phyloP scores from a whole-genome alignment of 2,797 vertebrate species.

The Myotis vivesi region DNA sequence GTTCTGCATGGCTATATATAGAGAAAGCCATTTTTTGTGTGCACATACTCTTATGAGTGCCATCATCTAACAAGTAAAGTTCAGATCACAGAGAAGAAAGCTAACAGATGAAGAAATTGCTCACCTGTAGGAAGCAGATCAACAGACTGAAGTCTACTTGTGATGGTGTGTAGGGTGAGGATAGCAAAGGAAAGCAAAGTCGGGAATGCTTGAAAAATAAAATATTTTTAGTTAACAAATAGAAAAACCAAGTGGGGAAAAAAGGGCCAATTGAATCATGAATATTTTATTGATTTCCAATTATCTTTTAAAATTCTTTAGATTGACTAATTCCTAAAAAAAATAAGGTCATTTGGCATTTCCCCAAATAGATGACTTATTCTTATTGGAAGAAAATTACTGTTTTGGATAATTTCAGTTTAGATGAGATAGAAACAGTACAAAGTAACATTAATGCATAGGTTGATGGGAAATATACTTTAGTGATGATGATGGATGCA shows the following conservation, averaged over 20 bases:
- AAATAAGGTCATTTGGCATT: background rate
- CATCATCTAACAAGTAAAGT: conserved; percentile 77
- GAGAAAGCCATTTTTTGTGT: background rate
- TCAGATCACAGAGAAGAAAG: conserved; percentile 75
- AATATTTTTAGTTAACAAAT: conserved; percentile 83
- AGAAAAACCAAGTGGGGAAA: conserved; percentile 73
- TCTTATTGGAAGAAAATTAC: conserved; percentile 18
- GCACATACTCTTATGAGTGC: conserved; percentile 43
- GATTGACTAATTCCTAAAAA: conserved; percentile 38
- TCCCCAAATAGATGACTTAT: background rate
- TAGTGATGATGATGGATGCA: background rate
- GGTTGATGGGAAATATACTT: background rate
- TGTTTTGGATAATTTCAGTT: background rate
- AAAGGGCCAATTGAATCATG: conserved; percentile 75
- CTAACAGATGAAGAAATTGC: conserved; percentile 81
- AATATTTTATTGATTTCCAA: conserved; percentile 65
- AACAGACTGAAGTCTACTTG: conserved; percentile 84
- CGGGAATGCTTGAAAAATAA: conserved; percentile 86
- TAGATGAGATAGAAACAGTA: conserved; percentile 43
- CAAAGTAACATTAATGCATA: background rate
- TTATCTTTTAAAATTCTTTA: conserved; percentile 54
- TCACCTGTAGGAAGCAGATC: conserved; percentile 84
- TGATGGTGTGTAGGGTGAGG: conserved; percentile 85
- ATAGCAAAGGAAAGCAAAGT: conserved; percentile 85
- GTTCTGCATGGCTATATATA: background rate